Conservation (phyloP, 2,888 invertebrate genomes). For the Melanargia galathea region DNA sequence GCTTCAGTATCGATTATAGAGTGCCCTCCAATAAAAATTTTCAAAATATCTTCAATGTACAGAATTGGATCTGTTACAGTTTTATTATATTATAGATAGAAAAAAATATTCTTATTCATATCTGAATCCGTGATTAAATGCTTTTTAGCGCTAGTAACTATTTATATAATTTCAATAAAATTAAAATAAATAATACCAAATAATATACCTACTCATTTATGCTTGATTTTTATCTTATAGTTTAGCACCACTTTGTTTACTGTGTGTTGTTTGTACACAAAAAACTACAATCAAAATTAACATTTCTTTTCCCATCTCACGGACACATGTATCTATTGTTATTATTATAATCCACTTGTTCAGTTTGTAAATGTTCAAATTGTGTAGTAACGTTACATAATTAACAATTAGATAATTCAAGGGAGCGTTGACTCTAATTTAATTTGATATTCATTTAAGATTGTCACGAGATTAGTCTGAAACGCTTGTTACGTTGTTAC, state of each 20-base stretch:
- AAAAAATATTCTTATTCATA: too few species aligned
- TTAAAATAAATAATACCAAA: too few species aligned
- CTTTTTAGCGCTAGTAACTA: too few species aligned
- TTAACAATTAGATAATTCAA: slow-evolving; percentile 1
- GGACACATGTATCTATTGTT: not conserved
- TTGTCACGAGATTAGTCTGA: slow-evolving; percentile 25
- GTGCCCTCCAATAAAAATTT: too few species aligned
- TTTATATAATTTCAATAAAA: too few species aligned
- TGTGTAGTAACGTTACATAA: not conserved
- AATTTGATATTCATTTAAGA: slow-evolving; percentile 22
- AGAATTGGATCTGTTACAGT: too few species aligned
- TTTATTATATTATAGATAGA: too few species aligned
- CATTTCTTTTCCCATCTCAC: slow-evolving; percentile 1
- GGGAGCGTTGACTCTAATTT: slow-evolving; percentile 2
- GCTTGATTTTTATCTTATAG: not conserved
- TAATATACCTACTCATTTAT: too few species aligned
- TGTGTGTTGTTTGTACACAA: not conserved
- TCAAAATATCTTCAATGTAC: too few species aligned
- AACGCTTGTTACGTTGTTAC: slow-evolving; percentile 15
- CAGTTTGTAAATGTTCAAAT: not conserved
- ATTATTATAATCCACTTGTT: not conserved
- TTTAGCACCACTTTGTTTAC: not conserved
- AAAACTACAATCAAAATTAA: not conserved
- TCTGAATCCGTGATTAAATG: too few species aligned
- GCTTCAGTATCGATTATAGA: too few species aligned